Evolutionary conservation across 2,797 vertebrate genomes (phyloP), one percentile per base, ranked within the genome.

Genomic region (Melanotaenia pygmaea): DNA sequence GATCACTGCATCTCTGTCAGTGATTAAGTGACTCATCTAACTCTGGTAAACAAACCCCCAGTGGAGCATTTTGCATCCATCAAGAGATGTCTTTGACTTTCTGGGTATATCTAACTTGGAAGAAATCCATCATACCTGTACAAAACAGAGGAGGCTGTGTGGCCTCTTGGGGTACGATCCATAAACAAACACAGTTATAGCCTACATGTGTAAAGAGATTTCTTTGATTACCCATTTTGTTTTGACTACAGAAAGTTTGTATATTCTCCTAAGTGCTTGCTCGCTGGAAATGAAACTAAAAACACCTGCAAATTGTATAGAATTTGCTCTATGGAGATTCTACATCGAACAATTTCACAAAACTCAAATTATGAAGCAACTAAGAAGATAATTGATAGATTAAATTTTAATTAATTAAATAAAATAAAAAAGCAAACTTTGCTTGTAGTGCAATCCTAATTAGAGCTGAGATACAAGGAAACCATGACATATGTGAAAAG

Each of bases 11-110:
- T 58, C 67, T 78, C 87, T 91, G 87, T 88, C 88, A 91, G 91
- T 92, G 89, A 93, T 91, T 88, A 92, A 93, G 90, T 90, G 91
- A 92, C 87, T 92, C 90, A 91, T 92, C 88, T 89, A 84, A 73
- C 80, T 50, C 83, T 77, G 82, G 85, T 88, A 91, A 91, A 92
- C 86, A 91, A 90, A 90, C 76, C 83, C 89, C 80, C 77, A 80
- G 78, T 69, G 66, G 86, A 86, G 83, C 82, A 89, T 92, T 88
- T 91, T 88, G 83, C 79, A 90, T 92, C 90, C 85, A 91, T 94
- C 89, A 90, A 80, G 87, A 76, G 65, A 88, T 79, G 76, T 69
- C 79, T 84, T 87, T 81, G 79, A 83, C 66, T 83, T 58, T 73
- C 61, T 72, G 58, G 26, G 82, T 85, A 88, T 87, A 89, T 91